Evolutionary conservation across 2,797 vertebrate species (phyloP).

Genomic region (Clarias pachynema): DNA sequence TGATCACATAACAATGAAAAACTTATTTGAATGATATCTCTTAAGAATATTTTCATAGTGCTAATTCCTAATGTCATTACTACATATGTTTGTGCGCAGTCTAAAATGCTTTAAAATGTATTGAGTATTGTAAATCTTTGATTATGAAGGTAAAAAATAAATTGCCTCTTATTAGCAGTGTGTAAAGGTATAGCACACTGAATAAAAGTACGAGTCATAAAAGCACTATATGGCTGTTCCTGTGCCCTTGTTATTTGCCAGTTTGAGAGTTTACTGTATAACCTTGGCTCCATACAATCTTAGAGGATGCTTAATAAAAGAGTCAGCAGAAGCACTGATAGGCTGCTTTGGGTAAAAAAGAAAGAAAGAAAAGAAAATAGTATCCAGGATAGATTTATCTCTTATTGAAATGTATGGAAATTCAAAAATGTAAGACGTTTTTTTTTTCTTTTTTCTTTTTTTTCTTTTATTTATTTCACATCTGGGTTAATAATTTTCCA

Average conservation of each 20-base stretch:
- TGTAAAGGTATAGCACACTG: constrained; percentile 20
- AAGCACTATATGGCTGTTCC: constrained; percentile 1
- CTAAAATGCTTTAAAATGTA: constrained; percentile 13
- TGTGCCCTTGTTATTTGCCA: constrained; percentile 44
- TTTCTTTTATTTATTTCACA: no score
- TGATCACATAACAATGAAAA: neutral
- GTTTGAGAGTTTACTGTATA: constrained; percentile 21
- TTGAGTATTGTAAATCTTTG: constrained; percentile 4
- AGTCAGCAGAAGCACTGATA: constrained; percentile 32
- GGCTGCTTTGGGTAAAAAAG: constrained; percentile 22
- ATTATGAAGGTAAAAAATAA: constrained; percentile 30
- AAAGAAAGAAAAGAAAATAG: constrained; percentile 3
- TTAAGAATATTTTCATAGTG: neutral
- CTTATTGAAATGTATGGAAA: no score
- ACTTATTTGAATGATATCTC: neutral
- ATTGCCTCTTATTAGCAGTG: constrained; percentile 24
- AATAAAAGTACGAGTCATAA: constrained; percentile 26
- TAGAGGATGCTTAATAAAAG: constrained; percentile 43
- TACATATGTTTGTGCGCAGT: neutral
- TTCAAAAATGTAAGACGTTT: no score
- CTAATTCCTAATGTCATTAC: neutral
- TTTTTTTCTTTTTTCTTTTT: no score
- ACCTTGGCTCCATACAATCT: constrained; percentile 44
- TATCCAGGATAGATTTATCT: constrained; percentile 45
- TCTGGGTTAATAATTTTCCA: no score